These are phyloP conservation scores for Caenorhabditis panamensis DNA, from an alignment of 2,888 invertebrate species.

Conservation along the genomic window DNA sequence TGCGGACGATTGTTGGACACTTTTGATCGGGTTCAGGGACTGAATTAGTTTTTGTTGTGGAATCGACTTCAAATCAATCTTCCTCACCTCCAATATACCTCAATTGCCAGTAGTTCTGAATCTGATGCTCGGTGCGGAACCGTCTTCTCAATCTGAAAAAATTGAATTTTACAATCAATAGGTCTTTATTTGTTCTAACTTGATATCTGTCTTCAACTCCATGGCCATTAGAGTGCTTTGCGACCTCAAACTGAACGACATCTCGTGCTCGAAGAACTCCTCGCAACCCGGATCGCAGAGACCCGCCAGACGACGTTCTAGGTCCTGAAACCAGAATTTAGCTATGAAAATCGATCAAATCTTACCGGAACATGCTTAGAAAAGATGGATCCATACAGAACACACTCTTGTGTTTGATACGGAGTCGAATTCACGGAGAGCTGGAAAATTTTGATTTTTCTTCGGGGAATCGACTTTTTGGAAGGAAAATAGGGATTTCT, in stretches of 20 bases:
- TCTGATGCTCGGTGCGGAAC: conserved; percentile 61
- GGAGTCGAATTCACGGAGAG: conserved; percentile 53
- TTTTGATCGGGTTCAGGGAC: conserved; percentile 71
- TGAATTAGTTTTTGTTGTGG: conserved; percentile 19
- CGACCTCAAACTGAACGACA: conserved; percentile 68
- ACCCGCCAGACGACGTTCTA: conserved; percentile 67
- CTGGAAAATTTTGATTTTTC: conserved; percentile 20
- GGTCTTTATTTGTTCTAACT: no score
- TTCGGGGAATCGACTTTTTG: neutral
- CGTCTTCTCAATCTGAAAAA: conserved; percentile 66
- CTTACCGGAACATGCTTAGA: conserved; percentile 52
- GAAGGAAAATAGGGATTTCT: neutral
- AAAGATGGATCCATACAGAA: conserved; percentile 66
- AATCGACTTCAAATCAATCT: neutral
- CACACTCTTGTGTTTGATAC: conserved; percentile 67
- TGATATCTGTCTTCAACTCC: conserved; percentile 64
- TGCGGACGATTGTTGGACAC: conserved; percentile 71
- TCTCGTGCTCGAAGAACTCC: conserved; percentile 72
- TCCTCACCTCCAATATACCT: conserved; percentile 64
- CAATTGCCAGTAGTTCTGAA: conserved; percentile 66
- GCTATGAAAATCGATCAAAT: neutral
- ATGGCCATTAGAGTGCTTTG: conserved; percentile 17
- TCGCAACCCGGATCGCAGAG: conserved; percentile 71
- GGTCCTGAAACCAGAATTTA: conserved; percentile 46
- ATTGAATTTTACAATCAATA: no score